A percentile compares a stretch with the other conserved stretches of the same genome.
Evolutionary conservation across 1,140 invertebrate genomes (phyloP).

Genomic region (Aporrectodea caliginosa): DNA sequence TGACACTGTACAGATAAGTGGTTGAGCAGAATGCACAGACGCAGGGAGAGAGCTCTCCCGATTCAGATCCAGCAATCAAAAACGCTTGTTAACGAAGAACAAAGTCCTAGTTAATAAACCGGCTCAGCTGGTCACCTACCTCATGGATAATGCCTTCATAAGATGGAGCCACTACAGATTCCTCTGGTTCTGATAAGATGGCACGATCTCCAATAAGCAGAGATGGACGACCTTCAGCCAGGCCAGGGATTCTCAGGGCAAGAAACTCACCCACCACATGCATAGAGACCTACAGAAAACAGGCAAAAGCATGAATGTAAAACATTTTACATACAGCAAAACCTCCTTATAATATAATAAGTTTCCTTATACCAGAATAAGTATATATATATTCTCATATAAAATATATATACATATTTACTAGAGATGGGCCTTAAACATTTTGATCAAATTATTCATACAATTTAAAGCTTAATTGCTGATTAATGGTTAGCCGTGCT

Average conservation of each 20-base stretch:
- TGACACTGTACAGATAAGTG: too few species aligned
- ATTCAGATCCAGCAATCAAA: too few species aligned
- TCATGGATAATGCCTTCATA: conserved; percentile 79
- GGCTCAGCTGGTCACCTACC: conserved; percentile 55
- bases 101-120: too few species aligned
- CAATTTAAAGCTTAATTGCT: too few species aligned
- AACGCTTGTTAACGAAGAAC: too few species aligned
- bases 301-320: background rate
- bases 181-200: conserved; percentile 55
- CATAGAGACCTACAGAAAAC: background rate
- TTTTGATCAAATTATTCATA: too few species aligned
- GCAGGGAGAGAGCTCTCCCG: too few species aligned
- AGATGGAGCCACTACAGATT: conserved; percentile 37
- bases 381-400: too few species aligned
- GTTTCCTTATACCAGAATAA: background rate
- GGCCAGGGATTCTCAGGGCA: conserved; percentile 69
- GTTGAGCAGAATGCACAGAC: too few species aligned
- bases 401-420: too few species aligned
- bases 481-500: too few species aligned
- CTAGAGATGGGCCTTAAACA: too few species aligned
- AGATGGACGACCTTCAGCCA: conserved; percentile 79
- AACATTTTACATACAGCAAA: background rate
- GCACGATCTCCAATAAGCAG: conserved; percentile 74
- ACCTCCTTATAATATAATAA: background rate
- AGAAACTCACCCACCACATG: conserved; percentile 64